Evolutionary conservation across 2,113 vertebrate genomes (phyloP).

Genomic region (Atrichornis clamosus): DNA sequence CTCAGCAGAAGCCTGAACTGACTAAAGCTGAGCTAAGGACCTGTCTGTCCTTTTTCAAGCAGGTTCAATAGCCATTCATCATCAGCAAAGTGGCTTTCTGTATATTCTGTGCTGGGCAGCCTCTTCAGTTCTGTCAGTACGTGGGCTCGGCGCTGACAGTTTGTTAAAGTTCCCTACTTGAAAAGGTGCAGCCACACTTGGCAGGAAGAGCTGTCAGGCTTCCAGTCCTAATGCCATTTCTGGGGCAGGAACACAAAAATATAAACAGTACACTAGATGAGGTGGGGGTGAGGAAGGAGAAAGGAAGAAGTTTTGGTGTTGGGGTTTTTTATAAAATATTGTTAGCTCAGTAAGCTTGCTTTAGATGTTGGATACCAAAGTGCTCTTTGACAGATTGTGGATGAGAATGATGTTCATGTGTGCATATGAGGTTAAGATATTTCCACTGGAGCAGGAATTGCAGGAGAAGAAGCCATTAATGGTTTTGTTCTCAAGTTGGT

Average conservation of each 20-base stretch:
- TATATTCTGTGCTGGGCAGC: neutral
- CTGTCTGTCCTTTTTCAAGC: neutral
- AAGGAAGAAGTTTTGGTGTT: neutral
- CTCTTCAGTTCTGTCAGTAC: neutral
- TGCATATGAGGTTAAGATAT: neutral
- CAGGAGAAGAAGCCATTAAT: neutral
- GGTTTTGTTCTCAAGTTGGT: neutral
- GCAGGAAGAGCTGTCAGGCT: slow-evolving; percentile 22
- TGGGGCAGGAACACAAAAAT: neutral
- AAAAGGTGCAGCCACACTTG: slow-evolving; percentile 18
- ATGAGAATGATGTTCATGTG: neutral
- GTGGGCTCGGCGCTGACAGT: neutral
- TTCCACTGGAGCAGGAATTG: neutral
- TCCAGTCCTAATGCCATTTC: neutral
- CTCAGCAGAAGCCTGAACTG: neutral
- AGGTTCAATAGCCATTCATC: slow-evolving; percentile 10
- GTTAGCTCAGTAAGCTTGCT: neutral
- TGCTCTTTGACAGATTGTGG: neutral
- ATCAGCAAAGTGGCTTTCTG: neutral
- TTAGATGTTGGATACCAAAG: neutral
- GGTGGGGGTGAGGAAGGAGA: neutral
- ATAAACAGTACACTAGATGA: neutral
- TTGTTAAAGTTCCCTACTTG: neutral
- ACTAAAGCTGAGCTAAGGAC: neutral
- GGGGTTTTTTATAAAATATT: neutral